Conservation (phyloP, 2,797 vertebrate genomes). For the Eleutherodactylus coqui region DNA sequence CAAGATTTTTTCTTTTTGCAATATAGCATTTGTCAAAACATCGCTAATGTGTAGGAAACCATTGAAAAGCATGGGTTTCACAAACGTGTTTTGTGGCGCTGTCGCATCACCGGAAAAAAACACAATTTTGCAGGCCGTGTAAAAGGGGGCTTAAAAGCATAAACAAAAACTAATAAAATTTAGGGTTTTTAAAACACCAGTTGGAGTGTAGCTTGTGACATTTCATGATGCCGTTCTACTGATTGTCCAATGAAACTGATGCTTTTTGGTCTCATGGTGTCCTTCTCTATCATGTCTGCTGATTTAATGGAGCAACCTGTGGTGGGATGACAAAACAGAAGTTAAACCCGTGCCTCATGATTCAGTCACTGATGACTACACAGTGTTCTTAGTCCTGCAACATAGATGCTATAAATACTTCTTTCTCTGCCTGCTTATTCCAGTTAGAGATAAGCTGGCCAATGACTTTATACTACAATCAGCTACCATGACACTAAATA, state of each 20-base stretch:
- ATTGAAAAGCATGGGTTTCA: no score
- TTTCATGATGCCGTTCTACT: background rate
- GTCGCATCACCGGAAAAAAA: no score
- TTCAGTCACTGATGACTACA: background rate
- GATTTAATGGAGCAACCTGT: slow-evolving; percentile 15
- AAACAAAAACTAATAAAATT: background rate
- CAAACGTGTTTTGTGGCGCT: no score
- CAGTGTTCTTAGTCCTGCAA: slow-evolving; percentile 2
- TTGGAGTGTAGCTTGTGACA: background rate
- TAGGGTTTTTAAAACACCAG: background rate
- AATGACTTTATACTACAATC: background rate
- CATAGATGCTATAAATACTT: slow-evolving; percentile 23
- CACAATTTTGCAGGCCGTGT: no score
- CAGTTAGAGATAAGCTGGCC: background rate
- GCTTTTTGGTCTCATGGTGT: background rate
- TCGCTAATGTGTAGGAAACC: no score
- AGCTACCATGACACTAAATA: background rate
- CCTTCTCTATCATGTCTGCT: background rate
- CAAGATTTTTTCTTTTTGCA: no score
- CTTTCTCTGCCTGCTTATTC: background rate
- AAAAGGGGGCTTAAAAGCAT: background rate
- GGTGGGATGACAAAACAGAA: slow-evolving; percentile 5
- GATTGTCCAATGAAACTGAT: background rate
- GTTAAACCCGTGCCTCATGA: slow-evolving; percentile 27
- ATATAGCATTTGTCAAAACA: no score